A percentile compares a stretch with the other conserved stretches of the same genome.
phyloP scores from a whole-genome alignment of 1,140 invertebrate species.

The Drosophila lowei region DNA sequence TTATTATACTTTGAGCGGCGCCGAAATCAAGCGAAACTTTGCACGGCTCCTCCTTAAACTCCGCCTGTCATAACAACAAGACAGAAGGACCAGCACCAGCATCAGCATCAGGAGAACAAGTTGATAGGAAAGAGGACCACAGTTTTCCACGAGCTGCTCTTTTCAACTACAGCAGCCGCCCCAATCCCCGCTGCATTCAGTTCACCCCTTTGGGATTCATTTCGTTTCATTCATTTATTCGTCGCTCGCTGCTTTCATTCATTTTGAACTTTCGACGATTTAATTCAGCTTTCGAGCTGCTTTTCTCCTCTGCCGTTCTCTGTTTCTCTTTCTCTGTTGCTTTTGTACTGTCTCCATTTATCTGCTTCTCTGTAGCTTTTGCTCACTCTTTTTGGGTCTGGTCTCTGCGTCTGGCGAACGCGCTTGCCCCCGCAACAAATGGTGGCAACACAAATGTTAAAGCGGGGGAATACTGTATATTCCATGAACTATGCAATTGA shows the following conservation, averaged over 20 bases:
- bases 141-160: constrained; percentile 58
- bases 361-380: constrained; percentile 8
- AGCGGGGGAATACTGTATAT: constrained; percentile 17
- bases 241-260: constrained; percentile 64
- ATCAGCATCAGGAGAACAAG: constrained; percentile 18
- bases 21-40: constrained; percentile 75
- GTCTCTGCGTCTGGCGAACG: constrained; percentile 37
- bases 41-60: constrained; percentile 14
- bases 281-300: constrained; percentile 70
- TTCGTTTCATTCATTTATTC: constrained; percentile 79
- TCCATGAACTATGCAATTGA: constrained; percentile 44
- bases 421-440: constrained; percentile 28
- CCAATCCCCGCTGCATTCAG: neutral
- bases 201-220: constrained; percentile 59
- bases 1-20: constrained; percentile 75
- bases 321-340: constrained; percentile 8
- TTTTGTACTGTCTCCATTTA: neutral
- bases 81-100: constrained; percentile 24
- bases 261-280: constrained; percentile 74
- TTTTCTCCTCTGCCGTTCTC: constrained; percentile 5
- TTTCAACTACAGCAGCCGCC: constrained; percentile 34
- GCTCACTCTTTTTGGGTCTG: constrained; percentile 23
- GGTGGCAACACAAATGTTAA: constrained; percentile 32
- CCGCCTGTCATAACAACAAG: constrained; percentile 59
- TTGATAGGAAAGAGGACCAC: constrained; percentile 42